phyloP scores from a whole-genome alignment of 2,113 vertebrate species.

The Passerina amoena region DNA sequence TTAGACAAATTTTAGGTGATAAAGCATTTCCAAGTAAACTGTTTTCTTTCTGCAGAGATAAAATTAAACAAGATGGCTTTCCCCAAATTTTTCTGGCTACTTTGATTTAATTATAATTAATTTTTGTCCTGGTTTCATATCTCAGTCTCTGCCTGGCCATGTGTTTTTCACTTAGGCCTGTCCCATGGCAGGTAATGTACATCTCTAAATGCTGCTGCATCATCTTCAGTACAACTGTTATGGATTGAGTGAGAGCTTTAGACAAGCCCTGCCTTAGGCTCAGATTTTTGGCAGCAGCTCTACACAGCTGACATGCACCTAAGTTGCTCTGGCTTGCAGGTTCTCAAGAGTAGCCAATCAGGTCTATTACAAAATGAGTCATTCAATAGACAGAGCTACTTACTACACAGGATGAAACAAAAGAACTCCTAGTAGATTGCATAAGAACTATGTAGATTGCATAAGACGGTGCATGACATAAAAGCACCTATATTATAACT shows the following conservation, averaged over 20 bases:
- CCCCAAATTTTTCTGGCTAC: neutral
- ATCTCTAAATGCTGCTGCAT: neutral
- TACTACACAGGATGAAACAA: neutral
- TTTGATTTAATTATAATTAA: neutral
- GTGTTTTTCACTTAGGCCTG: neutral
- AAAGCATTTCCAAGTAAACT: neutral
- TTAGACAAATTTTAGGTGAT: neutral
- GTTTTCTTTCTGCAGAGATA: neutral
- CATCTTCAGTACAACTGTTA: neutral
- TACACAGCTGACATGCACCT: neutral
- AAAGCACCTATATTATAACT: neutral
- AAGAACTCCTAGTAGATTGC: neutral
- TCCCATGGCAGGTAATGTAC: fast-evolving
- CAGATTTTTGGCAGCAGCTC: neutral
- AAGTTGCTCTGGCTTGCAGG: neutral
- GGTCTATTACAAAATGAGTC: neutral
- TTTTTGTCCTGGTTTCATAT: neutral
- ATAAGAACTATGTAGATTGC: neutral
- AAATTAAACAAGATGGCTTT: neutral
- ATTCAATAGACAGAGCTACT: neutral
- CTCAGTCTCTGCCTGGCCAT: neutral
- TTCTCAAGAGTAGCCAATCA: neutral
- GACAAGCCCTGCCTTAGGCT: neutral
- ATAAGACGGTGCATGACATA: neutral
- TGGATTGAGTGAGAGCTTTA: neutral